Base-by-base conservation (phyloP, 2,113 vertebrate species). In the Pungitius pungitius region DNA sequence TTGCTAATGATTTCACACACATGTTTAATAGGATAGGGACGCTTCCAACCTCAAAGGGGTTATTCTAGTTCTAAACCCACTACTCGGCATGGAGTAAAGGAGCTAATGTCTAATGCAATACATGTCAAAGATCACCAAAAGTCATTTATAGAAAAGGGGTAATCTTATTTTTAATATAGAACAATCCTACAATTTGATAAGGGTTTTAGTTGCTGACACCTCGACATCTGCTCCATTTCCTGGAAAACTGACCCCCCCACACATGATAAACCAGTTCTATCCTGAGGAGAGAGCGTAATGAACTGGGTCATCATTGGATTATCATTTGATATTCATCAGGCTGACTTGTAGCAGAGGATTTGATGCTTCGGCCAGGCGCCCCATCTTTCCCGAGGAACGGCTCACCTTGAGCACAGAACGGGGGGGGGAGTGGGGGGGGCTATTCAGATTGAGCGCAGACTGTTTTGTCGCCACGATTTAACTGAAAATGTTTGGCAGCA, bases 251-350 rank as follows among this genome's bases (percentile, higher is more conserved):
- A 76, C 77, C 69, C 71, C 61, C 56, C 11, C 9, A 0, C 62
- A 27, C 49, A 11, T 70, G 37, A 67, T 72, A 72, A 75, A 42
- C 73, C 68, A 20, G 59, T 75, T 78, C 40, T 63, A 30, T 30
- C 51, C 74, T 4, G 5, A 55, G 62, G 27, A 40, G 57, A 54
- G 39, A 65, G 75, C 73, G 54, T 70, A 63, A 64, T 83, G 51
- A 93, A 90, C 63, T 91, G 83, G 88, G 89, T 90, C 88, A 90
- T 72, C 81, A 22, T 76, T 87, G 84, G 84, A 93, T 92, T 89
- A 88, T 82, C 35, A 60, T 90, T 75, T 85, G 64, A 86, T 88
- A 86, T 83, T 79, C 81, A 78, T 85, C 27, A 85, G 71, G 78
- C 76, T 71, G 78, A 73, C 40, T 35, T 37, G 33, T 52, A 57